Base-by-base conservation (phyloP, 2,797 vertebrate species). In the Oreortyx pictus region DNA sequence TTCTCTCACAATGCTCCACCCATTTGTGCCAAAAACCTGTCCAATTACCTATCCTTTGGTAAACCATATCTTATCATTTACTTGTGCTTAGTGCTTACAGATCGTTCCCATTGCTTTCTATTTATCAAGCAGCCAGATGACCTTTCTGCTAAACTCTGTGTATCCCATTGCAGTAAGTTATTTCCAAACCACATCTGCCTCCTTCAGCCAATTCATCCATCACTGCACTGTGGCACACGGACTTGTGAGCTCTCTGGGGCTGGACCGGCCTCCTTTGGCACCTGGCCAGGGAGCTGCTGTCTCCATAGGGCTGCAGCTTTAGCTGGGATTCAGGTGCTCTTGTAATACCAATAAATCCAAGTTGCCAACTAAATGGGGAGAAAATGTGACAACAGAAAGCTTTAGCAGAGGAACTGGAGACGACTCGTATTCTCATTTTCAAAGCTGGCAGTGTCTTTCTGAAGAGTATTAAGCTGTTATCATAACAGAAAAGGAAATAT, bases 11-110 rank as follows among this genome's bases (percentile, higher is more conserved):
- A 37, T 22, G 56, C 86, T 81, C 73, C 79, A 77, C 70, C 68
- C 67, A n/a, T 17, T 71, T 20, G 50, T 73, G 82, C 85, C 92
- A 93, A 94, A 95, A 93, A 43, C 76, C 79, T 75, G 76, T 73
- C 79, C 93, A 81, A 47, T 81, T 72, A 94, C 94, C 90, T 49
- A 60, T 65, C 74, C 73, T 78, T 44, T 79, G 52, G 52, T 78
- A 94, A 92, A 61, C 43, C 18, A 4, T 54, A 37, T 49, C 46
- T 76, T 70, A 73, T 17, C 56, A 54, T 70, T 81, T 73, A 43
- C 66, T 81, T 7, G 1, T 49, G 87, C 77, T 66, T 64, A 31
- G 27, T 6, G 54, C 65, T 88, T 22, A 18, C 82, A 84, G 71
- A 49, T 46, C 76, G 60, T 46, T 91, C 87, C 74, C 20, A 14